Percentiles rank a stretch among this genome's conserved stretches.
phyloP scores from a whole-genome alignment of 2,888 invertebrate genomes.

The Unio pictorum region DNA sequence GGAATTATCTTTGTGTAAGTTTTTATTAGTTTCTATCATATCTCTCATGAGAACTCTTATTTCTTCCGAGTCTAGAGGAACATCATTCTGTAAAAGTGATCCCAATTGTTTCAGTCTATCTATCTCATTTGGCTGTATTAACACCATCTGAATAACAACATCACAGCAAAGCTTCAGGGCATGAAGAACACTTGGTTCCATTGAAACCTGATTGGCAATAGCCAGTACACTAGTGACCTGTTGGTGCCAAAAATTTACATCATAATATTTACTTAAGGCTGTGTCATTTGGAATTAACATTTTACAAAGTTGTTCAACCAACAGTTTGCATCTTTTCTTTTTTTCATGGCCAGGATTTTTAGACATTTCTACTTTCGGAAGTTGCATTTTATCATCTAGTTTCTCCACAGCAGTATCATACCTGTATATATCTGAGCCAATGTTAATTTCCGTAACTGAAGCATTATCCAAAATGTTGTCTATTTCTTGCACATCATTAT shows the following conservation, averaged over 20 bases:
- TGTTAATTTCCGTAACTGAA: too few species aligned
- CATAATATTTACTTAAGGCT: slow-evolving; percentile 1
- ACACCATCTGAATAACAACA: slow-evolving; percentile 4
- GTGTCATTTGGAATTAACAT: slow-evolving; percentile 12
- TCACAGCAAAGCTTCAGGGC: slow-evolving; percentile 10
- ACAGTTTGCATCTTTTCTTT: not conserved
- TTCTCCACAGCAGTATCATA: not conserved
- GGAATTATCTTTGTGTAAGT: not conserved
- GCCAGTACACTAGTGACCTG: slow-evolving; percentile 3
- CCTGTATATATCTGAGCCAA: not conserved
- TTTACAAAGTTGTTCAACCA: slow-evolving; percentile 11
- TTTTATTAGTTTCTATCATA: too few species aligned
- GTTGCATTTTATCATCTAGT: not conserved
- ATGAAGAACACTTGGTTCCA: slow-evolving; percentile 5
- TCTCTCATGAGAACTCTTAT: not conserved
- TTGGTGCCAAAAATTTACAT: slow-evolving; percentile 5
- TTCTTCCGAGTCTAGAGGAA: not conserved
- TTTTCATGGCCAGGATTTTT: not conserved
- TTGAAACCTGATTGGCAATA: slow-evolving; percentile 6
- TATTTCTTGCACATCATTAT: too few species aligned
- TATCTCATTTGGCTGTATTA: not conserved
- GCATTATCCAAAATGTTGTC: too few species aligned
- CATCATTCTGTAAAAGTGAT: not conserved
- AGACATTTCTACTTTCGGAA: slow-evolving; percentile 1
- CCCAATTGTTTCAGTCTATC: slow-evolving; percentile 4